A percentile compares a stretch with the other conserved stretches of the same genome.
Conservation (phyloP, 1,140 invertebrate genomes). For the Cylas formicarius region DNA sequence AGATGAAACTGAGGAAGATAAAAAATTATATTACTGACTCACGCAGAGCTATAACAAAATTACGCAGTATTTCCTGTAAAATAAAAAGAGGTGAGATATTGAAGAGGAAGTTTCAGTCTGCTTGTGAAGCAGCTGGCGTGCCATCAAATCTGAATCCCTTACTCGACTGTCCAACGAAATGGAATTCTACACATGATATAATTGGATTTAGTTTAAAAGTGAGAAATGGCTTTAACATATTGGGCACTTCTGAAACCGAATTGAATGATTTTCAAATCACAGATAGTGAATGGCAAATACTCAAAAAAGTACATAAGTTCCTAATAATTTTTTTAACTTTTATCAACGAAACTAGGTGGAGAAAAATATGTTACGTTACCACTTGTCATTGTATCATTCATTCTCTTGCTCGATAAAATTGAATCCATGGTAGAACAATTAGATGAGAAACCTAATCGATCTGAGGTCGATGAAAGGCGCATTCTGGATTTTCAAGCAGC, state of each 20-base stretch:
- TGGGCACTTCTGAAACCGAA: constrained; percentile 31
- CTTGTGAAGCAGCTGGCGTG: constrained; percentile 30
- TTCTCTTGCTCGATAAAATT: constrained; percentile 38
- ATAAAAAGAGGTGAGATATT: constrained; percentile 24
- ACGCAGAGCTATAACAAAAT: constrained; percentile 28
- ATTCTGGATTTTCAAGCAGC: constrained; percentile 36
- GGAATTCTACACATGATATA: constrained; percentile 25
- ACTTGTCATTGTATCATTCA: constrained; percentile 35
- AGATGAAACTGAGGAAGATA: constrained; percentile 25
- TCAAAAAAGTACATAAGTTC: constrained; percentile 35
- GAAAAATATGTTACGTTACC: constrained; percentile 37
- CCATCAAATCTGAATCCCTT: constrained; percentile 16
- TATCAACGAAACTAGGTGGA: constrained; percentile 32
- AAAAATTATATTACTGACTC: constrained; percentile 29
- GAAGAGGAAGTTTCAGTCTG: constrained; percentile 32
- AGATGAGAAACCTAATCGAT: constrained; percentile 25
- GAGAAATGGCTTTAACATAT: too few relatives aligned
- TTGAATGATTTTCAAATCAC: constrained; percentile 32
- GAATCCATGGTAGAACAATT: constrained; percentile 32
- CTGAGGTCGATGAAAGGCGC: background rate
- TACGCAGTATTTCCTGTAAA: constrained; percentile 32
- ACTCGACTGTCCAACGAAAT: constrained; percentile 18
- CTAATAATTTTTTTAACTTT: constrained; percentile 35
- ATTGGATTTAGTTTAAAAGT: too few relatives aligned
- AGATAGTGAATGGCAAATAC: constrained; percentile 31